Evolutionary conservation across 2,797 vertebrate genomes (phyloP).

Genomic region (Bradypodion ventrale): DNA sequence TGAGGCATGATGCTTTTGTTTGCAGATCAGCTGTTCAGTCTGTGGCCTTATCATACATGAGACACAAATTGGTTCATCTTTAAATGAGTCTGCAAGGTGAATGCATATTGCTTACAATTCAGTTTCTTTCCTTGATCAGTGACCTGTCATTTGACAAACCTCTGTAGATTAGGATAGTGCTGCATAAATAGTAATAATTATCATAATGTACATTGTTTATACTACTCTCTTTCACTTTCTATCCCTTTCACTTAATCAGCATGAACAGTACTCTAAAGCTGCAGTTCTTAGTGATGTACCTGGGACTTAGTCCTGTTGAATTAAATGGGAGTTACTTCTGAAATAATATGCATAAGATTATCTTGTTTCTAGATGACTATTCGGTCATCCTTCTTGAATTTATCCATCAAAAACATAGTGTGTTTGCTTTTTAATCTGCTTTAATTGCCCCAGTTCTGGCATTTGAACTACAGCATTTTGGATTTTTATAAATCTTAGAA

Average conservation of each 20-base stretch:
- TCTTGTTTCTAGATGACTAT: not conserved
- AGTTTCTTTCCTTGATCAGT: not conserved
- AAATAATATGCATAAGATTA: not conserved
- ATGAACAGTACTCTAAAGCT: not conserved
- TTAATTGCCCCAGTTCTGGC: not conserved
- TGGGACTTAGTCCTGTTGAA: not conserved
- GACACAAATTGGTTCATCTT: not conserved
- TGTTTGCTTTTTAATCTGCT: not conserved
- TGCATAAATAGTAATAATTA: not conserved
- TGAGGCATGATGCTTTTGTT: not conserved
- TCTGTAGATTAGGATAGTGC: not conserved
- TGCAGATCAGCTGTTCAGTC: not conserved
- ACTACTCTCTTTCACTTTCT: not conserved
- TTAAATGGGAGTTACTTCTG: not conserved
- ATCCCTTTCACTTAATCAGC: not conserved
- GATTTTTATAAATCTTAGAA: not conserved
- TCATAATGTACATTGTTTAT: not conserved
- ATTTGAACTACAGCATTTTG: not conserved
- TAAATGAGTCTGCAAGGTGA: not conserved
- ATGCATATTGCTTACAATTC: not conserved
- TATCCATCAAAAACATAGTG: not conserved
- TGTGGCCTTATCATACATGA: not conserved
- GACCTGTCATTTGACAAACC: not conserved
- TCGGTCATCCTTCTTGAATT: rapidly evolving
- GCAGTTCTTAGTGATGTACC: not conserved